phyloP scores from a whole-genome alignment of 30 jellyfish, hydroid and myxozoan species.

The Mastigias papua region DNA sequence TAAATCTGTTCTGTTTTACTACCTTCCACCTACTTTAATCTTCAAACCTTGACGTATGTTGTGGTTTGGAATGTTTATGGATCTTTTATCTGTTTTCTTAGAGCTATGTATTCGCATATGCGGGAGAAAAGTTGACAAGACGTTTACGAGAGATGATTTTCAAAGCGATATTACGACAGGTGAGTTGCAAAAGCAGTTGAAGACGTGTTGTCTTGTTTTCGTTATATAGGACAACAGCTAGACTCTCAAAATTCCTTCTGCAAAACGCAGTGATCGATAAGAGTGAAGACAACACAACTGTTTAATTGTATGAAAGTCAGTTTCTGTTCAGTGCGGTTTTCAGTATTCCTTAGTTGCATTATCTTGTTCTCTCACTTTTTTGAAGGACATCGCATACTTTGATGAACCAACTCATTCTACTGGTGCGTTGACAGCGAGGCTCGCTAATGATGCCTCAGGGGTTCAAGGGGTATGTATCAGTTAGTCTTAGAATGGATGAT shows the following conservation, averaged over 20 bases:
- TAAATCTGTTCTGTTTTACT: background rate
- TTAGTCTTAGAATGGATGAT: no score
- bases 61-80: background rate
- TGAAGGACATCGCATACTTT: constrained; percentile 84
- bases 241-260: no score
- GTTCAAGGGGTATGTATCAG: constrained; percentile 91
- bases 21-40: background rate
- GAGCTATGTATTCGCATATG: constrained; percentile 82
- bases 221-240: no score
- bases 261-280: no score
- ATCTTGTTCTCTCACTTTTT: background rate
- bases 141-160: constrained; percentile 78
- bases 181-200: background rate
- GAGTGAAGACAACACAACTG: no score
- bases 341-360: no score
- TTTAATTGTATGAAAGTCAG: no score
- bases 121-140: constrained; percentile 89
- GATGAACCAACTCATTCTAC: constrained; percentile 83
- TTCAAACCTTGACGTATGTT: background rate
- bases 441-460: constrained; percentile 90
- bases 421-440: constrained; percentile 89
- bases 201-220: background rate
- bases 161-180: constrained; percentile 90
- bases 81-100: background rate
- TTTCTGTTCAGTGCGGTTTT: no score